Base-by-base conservation (phyloP, 2,113 vertebrate species). In the Pteropus alecto region DNA sequence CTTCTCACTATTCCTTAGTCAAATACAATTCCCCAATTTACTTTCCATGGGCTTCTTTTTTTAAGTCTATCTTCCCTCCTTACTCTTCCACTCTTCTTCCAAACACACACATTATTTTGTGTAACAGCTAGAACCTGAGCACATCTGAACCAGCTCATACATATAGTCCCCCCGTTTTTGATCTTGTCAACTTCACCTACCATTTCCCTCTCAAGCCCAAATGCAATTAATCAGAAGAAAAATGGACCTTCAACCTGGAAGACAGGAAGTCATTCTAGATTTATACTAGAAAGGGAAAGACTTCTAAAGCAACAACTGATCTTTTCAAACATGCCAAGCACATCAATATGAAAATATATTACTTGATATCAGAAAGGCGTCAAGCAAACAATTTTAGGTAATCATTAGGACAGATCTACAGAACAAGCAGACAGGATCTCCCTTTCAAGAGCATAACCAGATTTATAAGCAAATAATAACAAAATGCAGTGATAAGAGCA, bases 351-450 rank as follows among this genome's bases (percentile, higher is more conserved):
- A 73, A 78, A 33, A 48, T 56, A 51, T 16, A 58, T 86, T 54
- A 51, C 28, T 63, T 56, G 21, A 71, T 83, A 90, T 67, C 58
- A 77, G 79, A 93, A 78, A 63, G 26, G 15, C 43, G 38, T 58
- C 56, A 91, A 74, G 83, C 82, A 93, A 97, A 41, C 21, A 68
- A 51, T 78, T 33, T 85, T 68, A 92, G 48, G 71, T n/a, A 63
- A 83, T 81, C 43, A 51, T 87, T 91, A 94, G 24, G 43, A 38
- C 14, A 82, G 33, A 82, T 63, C 48, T 61, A 48, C 68, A 87
- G 43, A 78, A 82, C 28, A 79, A 60, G n/a, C 35, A 74, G 6
- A n/a, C 12, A 77, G 58, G 35, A 70, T 73, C 13, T 3, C 0
- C 33, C 21, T 76, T 94, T 63, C 51, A 84, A 91, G 33, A 58